Conservation (phyloP, 1,140 invertebrate genomes). For the Leptonema lineaticorne region DNA sequence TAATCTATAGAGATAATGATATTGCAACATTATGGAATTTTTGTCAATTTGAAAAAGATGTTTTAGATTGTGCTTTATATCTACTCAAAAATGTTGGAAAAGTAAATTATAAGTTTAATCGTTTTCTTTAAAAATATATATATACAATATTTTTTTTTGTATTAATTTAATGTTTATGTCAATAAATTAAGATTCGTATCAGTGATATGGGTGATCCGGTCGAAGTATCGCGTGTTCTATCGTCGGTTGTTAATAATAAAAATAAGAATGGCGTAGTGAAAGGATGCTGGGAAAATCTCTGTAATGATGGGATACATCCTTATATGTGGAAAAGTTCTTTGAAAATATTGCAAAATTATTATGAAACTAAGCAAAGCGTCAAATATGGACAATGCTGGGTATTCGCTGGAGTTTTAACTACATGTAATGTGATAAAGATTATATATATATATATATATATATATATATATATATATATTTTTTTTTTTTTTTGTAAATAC, state of each 20-base stretch:
- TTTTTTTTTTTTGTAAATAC: no score
- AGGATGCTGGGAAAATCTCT: constrained; percentile 87
- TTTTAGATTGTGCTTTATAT: constrained; percentile 82
- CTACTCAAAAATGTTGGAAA: constrained; percentile 73
- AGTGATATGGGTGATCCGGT: constrained; percentile 72
- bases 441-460: no score
- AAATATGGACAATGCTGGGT: constrained; percentile 97
- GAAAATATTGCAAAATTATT: constrained; percentile 83
- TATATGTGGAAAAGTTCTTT: constrained; percentile 85
- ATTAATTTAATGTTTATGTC: neutral
- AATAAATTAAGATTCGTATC: constrained; percentile 48
- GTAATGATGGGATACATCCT: constrained; percentile 77
- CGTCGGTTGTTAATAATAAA: constrained; percentile 81
- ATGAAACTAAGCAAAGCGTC: constrained; percentile 78
- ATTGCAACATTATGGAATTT: constrained; percentile 93
- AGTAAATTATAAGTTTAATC: constrained; percentile 42
- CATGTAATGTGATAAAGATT: constrained; percentile 59
- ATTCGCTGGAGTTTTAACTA: constrained; percentile 85
- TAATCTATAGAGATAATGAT: no score
- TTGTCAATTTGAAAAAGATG: constrained; percentile 82
- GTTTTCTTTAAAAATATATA: no score
- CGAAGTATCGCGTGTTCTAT: constrained; percentile 71
- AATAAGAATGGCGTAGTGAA: constrained; percentile 84
- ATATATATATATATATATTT: no score
- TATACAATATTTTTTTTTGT: neutral